Conservation (phyloP, 1,140 invertebrate species). For the Temnothorax curvispinosus region DNA sequence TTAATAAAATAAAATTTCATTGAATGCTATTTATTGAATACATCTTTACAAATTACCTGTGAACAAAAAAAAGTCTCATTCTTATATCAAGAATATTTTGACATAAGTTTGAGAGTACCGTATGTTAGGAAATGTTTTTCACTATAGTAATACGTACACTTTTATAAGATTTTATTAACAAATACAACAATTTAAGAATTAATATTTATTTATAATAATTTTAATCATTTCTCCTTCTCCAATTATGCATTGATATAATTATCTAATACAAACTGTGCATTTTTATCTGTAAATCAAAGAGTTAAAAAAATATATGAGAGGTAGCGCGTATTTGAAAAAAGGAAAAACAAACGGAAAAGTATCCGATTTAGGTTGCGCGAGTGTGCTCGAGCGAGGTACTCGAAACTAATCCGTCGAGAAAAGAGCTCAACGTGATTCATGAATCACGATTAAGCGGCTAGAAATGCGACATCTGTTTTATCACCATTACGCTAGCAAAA, state of each 20-base stretch:
- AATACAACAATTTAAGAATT: background rate
- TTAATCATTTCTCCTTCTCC: background rate
- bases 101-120: too few relatives aligned
- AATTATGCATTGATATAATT: background rate
- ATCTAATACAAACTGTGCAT: background rate
- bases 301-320: too few relatives aligned
- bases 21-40: background rate
- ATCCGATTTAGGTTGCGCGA: constrained; percentile 40
- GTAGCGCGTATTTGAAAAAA: background rate
- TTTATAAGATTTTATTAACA: background rate
- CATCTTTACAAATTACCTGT: background rate
- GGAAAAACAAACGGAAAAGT: background rate
- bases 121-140: too few relatives aligned
- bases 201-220: background rate
- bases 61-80: background rate
- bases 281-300: background rate
- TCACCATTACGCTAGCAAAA: constrained; percentile 45
- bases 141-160: background rate
- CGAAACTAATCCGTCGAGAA: constrained; percentile 68
- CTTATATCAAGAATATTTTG: too few relatives aligned
- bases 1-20: background rate
- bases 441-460: constrained; percentile 46
- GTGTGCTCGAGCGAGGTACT: background rate
- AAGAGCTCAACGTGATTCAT: constrained; percentile 33
- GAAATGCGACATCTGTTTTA: constrained; percentile 55